A percentile compares a stretch with the other conserved stretches of the same genome.
Conservation (phyloP, 2,888 invertebrate species). For the Hesperia comma region DNA sequence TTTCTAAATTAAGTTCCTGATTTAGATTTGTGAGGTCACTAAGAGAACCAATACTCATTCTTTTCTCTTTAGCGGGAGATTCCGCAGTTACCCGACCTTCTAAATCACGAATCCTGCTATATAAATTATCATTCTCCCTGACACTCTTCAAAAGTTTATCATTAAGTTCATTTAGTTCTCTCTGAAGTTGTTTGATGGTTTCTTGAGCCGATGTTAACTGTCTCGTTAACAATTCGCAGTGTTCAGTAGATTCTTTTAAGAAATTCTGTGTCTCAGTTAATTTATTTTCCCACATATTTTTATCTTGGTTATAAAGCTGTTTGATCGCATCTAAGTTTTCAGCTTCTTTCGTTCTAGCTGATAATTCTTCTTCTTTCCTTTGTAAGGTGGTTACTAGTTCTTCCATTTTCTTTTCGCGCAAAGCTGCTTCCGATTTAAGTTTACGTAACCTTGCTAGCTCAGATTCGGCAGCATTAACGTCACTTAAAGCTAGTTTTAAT, state of each 20-base stretch:
- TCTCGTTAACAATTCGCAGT: slow-evolving; percentile 85
- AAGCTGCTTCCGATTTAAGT: slow-evolving; percentile 87
- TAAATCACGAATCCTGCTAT: slow-evolving; percentile 88
- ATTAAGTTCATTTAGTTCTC: slow-evolving; percentile 87
- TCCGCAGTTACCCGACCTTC: slow-evolving; percentile 84
- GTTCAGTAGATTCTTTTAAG: slow-evolving; percentile 87
- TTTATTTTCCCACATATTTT: slow-evolving; percentile 87
- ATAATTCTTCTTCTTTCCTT: slow-evolving; percentile 90
- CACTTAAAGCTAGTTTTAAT: slow-evolving; percentile 85
- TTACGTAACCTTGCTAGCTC: slow-evolving; percentile 89
- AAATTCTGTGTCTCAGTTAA: slow-evolving; percentile 87
- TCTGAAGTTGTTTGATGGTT: slow-evolving; percentile 86
- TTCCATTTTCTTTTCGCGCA: slow-evolving; percentile 90
- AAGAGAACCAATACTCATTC: slow-evolving; percentile 89
- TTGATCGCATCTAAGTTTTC: slow-evolving; percentile 86
- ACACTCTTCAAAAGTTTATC: slow-evolving; percentile 87
- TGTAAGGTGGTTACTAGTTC: slow-evolving; percentile 90
- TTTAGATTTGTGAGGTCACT: slow-evolving; percentile 92
- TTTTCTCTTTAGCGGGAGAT: slow-evolving; percentile 83
- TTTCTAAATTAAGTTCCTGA: slow-evolving; percentile 88
- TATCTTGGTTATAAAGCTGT: slow-evolving; percentile 85
- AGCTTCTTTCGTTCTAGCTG: slow-evolving; percentile 87
- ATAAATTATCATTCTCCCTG: slow-evolving; percentile 90
- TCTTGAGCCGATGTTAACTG: slow-evolving; percentile 87
- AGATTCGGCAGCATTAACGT: slow-evolving; percentile 87